Evolutionary conservation across 2,797 vertebrate genomes (phyloP).

Genomic region (Melanotaenia maccullochi): DNA sequence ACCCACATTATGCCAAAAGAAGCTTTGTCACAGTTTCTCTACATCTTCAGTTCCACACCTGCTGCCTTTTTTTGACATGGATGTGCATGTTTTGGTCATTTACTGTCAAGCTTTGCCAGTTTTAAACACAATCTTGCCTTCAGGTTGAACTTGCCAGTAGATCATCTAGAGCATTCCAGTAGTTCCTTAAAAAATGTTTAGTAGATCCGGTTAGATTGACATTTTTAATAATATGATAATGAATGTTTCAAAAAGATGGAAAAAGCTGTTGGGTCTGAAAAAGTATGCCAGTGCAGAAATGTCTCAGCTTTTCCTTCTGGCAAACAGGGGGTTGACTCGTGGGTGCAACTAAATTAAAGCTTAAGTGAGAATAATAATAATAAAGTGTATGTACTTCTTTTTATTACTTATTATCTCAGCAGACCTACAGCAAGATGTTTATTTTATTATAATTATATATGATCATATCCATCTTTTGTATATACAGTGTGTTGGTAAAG

Average conservation of each 20-base stretch:
- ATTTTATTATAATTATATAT: background rate
- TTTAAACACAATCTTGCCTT: background rate
- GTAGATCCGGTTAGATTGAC: no score
- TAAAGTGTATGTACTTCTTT: background rate
- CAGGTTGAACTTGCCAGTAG: background rate
- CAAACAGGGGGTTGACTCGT: background rate
- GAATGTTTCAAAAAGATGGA: no score
- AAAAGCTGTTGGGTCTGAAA: background rate
- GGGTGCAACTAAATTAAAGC: background rate
- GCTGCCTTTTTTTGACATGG: no score
- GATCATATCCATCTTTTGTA: background rate
- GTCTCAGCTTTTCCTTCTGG: background rate
- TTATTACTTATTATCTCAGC: background rate
- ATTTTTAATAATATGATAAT: no score
- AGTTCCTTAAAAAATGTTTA: no score
- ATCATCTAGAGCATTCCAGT: background rate
- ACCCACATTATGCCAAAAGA: no score
- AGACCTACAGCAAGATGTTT: background rate
- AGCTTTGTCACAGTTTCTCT: no score
- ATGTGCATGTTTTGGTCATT: no score
- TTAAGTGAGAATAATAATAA: background rate
- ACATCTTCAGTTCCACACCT: no score
- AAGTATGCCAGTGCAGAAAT: no score
- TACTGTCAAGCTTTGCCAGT: background rate
- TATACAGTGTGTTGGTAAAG: slow-evolving; percentile 13